Evolutionary conservation across 2,113 vertebrate species (phyloP), one percentile per base, ranked within the genome.

Genomic region (Andinoacara biseriatus): DNA sequence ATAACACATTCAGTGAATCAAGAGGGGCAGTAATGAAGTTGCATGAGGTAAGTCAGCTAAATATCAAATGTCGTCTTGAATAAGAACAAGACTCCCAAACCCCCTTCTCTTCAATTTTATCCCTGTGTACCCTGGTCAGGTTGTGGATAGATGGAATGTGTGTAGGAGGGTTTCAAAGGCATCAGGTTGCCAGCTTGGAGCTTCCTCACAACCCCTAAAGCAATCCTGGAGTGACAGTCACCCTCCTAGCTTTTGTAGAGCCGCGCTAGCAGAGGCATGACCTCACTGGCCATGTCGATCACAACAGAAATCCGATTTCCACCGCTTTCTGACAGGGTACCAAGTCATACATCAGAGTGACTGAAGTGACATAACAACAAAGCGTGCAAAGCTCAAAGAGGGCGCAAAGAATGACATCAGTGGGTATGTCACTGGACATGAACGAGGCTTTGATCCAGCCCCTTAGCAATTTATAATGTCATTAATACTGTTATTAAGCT

Each of bases 121-220:
- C 80, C 83, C 80, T 78, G 29, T 74, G 10, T 89, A 89, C 80
- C 84, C 78, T 81, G 87, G 89, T 92, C 86, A 56, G 78, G 40
- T 79, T 78, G 90, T 72, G 76, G 88, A 83, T 52, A 65, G 89
- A 78, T 92, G 93, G 92, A 94, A 93, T 94, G 92, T 94, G 93
- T 90, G 92, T 94, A 88, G 91, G 87, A 91, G 90, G 80, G 85
- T 92, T 95, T 92, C 85, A 91, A 20, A 81, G 90, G 94, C 90
- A 94, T 96, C 95, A 54, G 84, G 90, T 96, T 96, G 91, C 95
- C 80, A 63, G 72, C 63, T 80, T 43, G 59, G 60, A 90, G 87
- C 90, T 76, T 89, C 91, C 86, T 90, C 90, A 81, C 74, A 52
- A 5, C 29, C 83, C 94, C 89, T 78, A 26, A 78, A 90, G 92